Base-by-base conservation (phyloP, 37 sponge, comb jelly and placozoan species). In the Halichondria panicea region DNA sequence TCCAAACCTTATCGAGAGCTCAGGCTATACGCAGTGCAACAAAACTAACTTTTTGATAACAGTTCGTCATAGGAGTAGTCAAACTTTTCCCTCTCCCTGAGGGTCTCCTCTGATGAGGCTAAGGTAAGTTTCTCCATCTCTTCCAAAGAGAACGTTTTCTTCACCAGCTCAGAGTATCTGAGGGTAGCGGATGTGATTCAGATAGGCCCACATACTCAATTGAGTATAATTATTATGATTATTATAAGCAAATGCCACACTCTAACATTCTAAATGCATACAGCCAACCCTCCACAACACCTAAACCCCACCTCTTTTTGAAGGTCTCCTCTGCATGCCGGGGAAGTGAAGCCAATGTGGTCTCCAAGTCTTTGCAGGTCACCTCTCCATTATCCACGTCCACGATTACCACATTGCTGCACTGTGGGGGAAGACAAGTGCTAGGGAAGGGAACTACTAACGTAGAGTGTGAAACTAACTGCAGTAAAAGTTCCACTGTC, bases 361-460 rank as follows among this genome's bases (percentile, higher is more conserved):
- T 87, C 74, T 44, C 25, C 34, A 27, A 77, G 66, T 18, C 57
- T n/a, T n/a, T 9, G 34, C 55, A 53, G 18, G 43, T 53, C 28
- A 88, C 83, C 25, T 25, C 42, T 7, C 56, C 88, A 34, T 70
- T 45, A 68, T 88, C 88, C 73, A 88, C 41, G 44, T 82, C 46
- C 21, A 88, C 78, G 33, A 82, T 38, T 30, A 88, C 83, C 12
- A 63, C 77, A 76, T 81, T 74, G 12, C 33, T 53, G 21, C n/a
- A n/a, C n/a, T n/a, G n/a, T n/a, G n/a, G n/a, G n/a, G n/a, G n/a
- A n/a, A n/a, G n/a, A n/a, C n/a, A n/a, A n/a, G n/a, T n/a, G n/a
- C n/a, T n/a, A n/a, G n/a, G n/a, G n/a, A n/a, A n/a, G n/a, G n/a
- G n/a, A n/a, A n/a, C n/a, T n/a, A n/a, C n/a, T n/a, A n/a, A n/a